Evolutionary conservation across 2,888 invertebrate genomes (phyloP), one percentile per base, ranked within the genome.

Genomic region (Hemithea aestivaria): DNA sequence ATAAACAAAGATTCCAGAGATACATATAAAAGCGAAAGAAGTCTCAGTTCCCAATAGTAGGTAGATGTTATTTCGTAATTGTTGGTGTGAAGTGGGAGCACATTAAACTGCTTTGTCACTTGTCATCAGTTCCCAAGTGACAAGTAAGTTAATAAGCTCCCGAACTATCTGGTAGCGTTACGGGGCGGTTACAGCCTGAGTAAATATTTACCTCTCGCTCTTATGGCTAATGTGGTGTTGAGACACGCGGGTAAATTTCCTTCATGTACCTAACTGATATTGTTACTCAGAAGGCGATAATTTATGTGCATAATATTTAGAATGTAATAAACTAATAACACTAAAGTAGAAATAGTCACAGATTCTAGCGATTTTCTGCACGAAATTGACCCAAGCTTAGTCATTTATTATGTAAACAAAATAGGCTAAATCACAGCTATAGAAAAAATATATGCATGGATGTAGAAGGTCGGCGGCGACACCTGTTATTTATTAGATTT

Each of bases 401-500:
- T 4, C 2, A 16, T 2, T 16, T 4, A 16, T 2, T 16, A n/a
- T 16, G 16, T 5, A 4, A 4, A 24, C 40, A 35, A 40, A 40
- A 21, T 35, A 40, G 40, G 40, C 35, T 40, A 40, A 25, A 27
- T 35, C 25, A 40, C 10, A 45, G 27, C 34, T 27, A 35, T 7
- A 8, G 29, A 38, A 40, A 28, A 22, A 30, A 22, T 37, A 35
- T 48, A 52, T 62, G 61, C 58, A 62, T 48, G 67, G 60, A 44
- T 30, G 45, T 49, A 51, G 60, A 73, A 73, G 73, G 72, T 62
- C 66, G 55, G 44, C 56, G 55, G 62, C 62, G 67, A 67, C 74
- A 78, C 74, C 75, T 77, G 72, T 64, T 72, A 73, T 81, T 80
- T 81, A 81, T 83, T 83, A 76, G 78, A 80, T 83, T 83, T 78